Evolutionary conservation across 2,797 vertebrate genomes (phyloP).

Genomic region (Pristis pectinata): DNA sequence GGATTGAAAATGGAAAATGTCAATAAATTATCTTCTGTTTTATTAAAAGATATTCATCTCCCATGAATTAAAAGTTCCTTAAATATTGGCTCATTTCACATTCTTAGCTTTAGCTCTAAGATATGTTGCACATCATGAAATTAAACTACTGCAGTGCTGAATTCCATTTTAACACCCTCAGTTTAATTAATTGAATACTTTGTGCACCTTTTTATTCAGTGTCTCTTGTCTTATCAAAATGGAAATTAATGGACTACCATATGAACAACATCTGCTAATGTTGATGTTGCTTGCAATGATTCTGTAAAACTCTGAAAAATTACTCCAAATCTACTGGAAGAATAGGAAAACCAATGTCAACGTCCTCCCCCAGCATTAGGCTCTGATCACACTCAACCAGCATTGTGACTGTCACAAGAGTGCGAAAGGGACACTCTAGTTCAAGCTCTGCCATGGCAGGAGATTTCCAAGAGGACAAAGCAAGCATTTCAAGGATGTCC

Average conservation of each 20-base stretch:
- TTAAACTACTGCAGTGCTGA: slow-evolving; percentile 38
- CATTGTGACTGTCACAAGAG: no score
- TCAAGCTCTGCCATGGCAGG: no score
- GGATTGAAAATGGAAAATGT: slow-evolving; percentile 26
- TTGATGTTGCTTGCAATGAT: not conserved
- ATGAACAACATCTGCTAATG: slow-evolving; percentile 50
- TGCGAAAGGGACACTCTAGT: no score
- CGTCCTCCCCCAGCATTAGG: no score
- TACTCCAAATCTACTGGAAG: no score
- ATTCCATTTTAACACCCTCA: slow-evolving; percentile 49
- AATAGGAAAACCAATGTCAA: no score
- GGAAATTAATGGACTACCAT: slow-evolving; percentile 43
- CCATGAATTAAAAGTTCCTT: not conserved
- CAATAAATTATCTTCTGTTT: not conserved
- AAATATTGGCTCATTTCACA: not conserved
- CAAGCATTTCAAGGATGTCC: no score
- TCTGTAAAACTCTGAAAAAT: not conserved
- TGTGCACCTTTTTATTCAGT: slow-evolving; percentile 46
- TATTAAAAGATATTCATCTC: not conserved
- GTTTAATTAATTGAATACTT: slow-evolving; percentile 47
- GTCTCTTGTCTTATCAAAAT: slow-evolving; percentile 40
- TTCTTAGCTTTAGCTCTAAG: not conserved
- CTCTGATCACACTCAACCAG: no score
- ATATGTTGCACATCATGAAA: slow-evolving; percentile 38
- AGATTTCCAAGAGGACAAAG: no score